These are phyloP conservation scores for Halichondria panicea DNA, from an alignment of 37 sponge, comb jelly and placozoan genomes.

Conservation along the genomic window DNA sequence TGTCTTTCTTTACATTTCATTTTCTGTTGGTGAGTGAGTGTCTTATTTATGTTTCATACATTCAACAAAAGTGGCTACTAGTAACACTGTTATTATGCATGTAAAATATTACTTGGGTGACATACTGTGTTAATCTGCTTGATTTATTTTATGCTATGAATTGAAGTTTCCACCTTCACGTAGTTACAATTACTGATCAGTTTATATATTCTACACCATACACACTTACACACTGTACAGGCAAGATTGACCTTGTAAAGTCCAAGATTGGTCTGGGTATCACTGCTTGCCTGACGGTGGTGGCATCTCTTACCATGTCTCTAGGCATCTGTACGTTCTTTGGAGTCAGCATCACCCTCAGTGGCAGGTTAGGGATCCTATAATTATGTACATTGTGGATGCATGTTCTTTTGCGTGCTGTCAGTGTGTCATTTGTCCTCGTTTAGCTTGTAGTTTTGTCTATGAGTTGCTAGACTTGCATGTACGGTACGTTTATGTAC, in stretches of 20 bases:
- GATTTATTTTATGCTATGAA: neutral
- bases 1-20: slow-evolving; percentile 92
- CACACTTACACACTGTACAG: slow-evolving; percentile 46
- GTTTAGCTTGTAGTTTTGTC: neutral
- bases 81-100: neutral
- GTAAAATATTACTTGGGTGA: neutral
- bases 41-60: no score
- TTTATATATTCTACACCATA: neutral
- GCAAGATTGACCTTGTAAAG: slow-evolving; percentile 93
- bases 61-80: no score
- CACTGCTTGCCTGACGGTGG: slow-evolving; percentile 77
- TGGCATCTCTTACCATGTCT: slow-evolving; percentile 90
- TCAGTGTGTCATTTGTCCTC: neutral
- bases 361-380: slow-evolving; percentile 63
- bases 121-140: neutral
- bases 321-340: slow-evolving; percentile 95
- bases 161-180: neutral
- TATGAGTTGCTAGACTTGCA: no score
- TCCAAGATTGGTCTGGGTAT: slow-evolving; percentile 87
- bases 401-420: neutral
- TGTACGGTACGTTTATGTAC: no score
- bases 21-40: slow-evolving; percentile 84
- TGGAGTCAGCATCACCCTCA: slow-evolving; percentile 80
- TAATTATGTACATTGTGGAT: neutral
- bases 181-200: neutral